Evolutionary conservation across 1,140 invertebrate species (phyloP).

Genomic region (Drosophila arawakana): DNA sequence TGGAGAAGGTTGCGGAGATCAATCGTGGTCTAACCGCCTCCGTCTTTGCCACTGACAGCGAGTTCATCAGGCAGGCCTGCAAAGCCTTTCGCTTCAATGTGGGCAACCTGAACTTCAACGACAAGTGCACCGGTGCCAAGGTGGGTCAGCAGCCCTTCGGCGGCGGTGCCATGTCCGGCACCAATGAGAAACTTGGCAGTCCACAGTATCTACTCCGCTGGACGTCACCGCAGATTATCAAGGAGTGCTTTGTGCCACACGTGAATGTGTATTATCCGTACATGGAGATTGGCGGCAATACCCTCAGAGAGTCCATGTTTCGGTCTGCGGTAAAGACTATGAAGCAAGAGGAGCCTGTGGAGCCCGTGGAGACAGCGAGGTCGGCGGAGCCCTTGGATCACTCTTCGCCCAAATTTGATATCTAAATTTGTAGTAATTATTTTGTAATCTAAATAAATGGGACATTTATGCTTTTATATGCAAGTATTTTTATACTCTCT

Average conservation of each 20-base stretch:
- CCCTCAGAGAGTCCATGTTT: background rate
- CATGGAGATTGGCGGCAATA: constrained; percentile 87
- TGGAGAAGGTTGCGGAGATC: constrained; percentile 88
- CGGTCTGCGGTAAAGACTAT: background rate
- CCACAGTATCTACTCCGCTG: constrained; percentile 97
- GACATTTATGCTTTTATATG: too few species aligned
- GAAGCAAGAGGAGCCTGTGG: background rate
- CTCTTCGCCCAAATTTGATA: too few species aligned
- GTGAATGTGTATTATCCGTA: constrained; percentile 95
- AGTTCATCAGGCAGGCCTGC: constrained; percentile 90
- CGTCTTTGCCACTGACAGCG: constrained; percentile 94
- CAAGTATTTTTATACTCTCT: too few species aligned
- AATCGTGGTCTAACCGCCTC: constrained; percentile 97
- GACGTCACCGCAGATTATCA: constrained; percentile 96
- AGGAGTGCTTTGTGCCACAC: constrained; percentile 94
- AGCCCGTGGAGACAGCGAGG: too few species aligned
- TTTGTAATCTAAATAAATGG: too few species aligned
- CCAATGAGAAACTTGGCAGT: constrained; percentile 99
- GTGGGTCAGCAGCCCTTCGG: constrained; percentile 99
- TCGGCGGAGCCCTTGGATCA: too few species aligned
- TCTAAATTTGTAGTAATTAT: too few species aligned
- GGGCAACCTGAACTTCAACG: constrained; percentile 99
- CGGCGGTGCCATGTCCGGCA: constrained; percentile 96
- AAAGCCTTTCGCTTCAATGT: constrained; percentile 92
- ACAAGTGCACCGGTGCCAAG: constrained; percentile 98